phyloP scores from a whole-genome alignment of 1,140 invertebrate genomes.

The Drosophila sturtevanti region DNA sequence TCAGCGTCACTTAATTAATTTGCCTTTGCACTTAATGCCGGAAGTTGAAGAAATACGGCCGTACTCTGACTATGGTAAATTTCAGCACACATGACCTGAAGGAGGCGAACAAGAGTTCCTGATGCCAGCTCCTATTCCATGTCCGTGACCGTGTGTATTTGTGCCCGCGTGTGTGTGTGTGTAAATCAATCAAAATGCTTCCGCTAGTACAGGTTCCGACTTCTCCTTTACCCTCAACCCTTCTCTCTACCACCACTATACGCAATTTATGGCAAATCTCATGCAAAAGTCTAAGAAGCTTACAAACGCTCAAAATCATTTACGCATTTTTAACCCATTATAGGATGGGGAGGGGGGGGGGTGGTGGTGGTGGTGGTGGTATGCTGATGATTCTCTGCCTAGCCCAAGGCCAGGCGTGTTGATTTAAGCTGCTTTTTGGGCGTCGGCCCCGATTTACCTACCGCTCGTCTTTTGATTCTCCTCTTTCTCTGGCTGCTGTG shows the following conservation, averaged over 20 bases:
- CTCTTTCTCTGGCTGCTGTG: constrained; percentile 43
- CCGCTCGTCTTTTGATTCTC: neutral
- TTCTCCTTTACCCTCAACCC: neutral
- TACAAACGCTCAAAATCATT: constrained; percentile 71
- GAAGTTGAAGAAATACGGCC: constrained; percentile 80
- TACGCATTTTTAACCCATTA: constrained; percentile 79
- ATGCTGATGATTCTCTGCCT: neutral
- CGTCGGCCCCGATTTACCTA: constrained; percentile 13
- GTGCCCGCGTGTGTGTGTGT: constrained; percentile 45
- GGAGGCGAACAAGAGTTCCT: constrained; percentile 31
- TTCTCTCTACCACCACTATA: neutral
- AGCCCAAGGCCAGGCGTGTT: constrained; percentile 13
- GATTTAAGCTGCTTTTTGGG: constrained; percentile 49
- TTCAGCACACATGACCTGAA: constrained; percentile 61
- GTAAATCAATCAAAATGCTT: constrained; percentile 79
- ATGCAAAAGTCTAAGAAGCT: constrained; percentile 77
- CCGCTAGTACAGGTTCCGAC: constrained; percentile 44
- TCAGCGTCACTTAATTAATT: constrained; percentile 78
- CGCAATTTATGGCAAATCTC: constrained; percentile 74
- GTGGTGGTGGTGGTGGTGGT: neutral
- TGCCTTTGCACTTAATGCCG: constrained; percentile 77
- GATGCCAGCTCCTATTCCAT: constrained; percentile 18
- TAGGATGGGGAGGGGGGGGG: too few relatives aligned
- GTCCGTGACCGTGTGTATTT: constrained; percentile 9
- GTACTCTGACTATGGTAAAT: constrained; percentile 70